A percentile compares a stretch with the other conserved stretches of the same genome.
phyloP scores from a whole-genome alignment of 2,888 invertebrate genomes.

The Heliconius aoede region DNA sequence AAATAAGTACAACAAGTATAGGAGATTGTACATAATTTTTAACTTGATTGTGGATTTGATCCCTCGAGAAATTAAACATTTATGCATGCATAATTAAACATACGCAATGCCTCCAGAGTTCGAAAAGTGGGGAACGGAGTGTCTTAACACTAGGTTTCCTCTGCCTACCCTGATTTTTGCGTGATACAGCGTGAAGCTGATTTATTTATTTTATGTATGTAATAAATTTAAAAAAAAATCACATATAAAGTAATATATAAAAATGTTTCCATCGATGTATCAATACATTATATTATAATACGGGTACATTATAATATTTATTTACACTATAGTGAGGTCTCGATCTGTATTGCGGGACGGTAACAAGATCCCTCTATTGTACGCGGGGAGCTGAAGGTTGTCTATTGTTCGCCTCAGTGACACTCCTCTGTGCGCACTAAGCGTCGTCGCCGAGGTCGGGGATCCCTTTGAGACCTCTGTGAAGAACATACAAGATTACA shows the following conservation, averaged over 20 bases:
- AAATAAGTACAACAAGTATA: neutral
- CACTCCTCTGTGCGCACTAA: slow-evolving; percentile 47
- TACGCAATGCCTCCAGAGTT: too few relatives aligned
- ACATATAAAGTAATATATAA: too few relatives aligned
- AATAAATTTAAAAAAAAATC: neutral
- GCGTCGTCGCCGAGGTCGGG: slow-evolving; percentile 74
- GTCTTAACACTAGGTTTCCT: too few relatives aligned
- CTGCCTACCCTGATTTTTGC: too few relatives aligned
- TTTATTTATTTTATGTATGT: neutral
- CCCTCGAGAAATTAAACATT: too few relatives aligned
- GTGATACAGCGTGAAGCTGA: too few relatives aligned
- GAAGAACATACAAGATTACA: slow-evolving; percentile 47
- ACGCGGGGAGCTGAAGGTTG: slow-evolving; percentile 28
- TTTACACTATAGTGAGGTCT: neutral
- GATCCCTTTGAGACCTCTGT: slow-evolving; percentile 77
- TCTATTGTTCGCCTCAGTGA: slow-evolving; percentile 39
- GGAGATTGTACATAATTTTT: neutral
- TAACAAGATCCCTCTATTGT: slow-evolving; percentile 28
- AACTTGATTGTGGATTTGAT: too few relatives aligned
- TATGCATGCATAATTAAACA: too few relatives aligned
- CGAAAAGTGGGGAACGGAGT: too few relatives aligned
- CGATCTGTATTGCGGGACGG: slow-evolving; percentile 2
- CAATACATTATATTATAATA: neutral
- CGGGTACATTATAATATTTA: slow-evolving; percentile 8
- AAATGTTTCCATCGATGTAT: neutral